These are phyloP conservation scores for Zaprionus vittiger DNA, from an alignment of 1,140 invertebrate genomes.

Conservation along the genomic window DNA sequence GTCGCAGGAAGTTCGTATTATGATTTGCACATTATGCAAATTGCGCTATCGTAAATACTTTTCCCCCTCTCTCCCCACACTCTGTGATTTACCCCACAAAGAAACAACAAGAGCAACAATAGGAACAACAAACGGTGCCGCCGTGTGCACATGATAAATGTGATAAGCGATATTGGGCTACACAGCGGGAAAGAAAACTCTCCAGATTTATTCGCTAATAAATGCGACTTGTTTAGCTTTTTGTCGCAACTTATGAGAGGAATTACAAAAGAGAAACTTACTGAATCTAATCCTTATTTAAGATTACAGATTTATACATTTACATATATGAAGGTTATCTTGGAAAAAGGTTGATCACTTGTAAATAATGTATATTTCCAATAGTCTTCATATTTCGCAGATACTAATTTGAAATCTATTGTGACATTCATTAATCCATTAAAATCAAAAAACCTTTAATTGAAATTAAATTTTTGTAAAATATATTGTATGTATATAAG, in stretches of 20 bases:
- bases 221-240: conserved; percentile 35
- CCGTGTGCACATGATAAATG: conserved; percentile 75
- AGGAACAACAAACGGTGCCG: conserved; percentile 40
- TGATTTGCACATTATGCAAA: conserved; percentile 83
- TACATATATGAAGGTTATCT: no score
- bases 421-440: no score
- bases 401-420: no score
- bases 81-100: conserved; percentile 9
- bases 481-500: no score
- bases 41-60: conserved; percentile 79
- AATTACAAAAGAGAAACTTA: not conserved
- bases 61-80: conserved; percentile 1
- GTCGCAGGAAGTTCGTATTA: conserved; percentile 68
- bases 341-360: no score
- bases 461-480: no score
- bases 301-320: not conserved
- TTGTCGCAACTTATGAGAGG: conserved; percentile 6
- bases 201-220: conserved; percentile 43
- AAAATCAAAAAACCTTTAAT: no score
- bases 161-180: conserved; percentile 75
- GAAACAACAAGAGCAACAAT: conserved; percentile 20
- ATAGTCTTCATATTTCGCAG: no score
- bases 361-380: no score
- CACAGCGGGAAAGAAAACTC: conserved; percentile 39
- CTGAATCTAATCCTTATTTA: not conserved